Evolutionary conservation across 2,113 vertebrate genomes (phyloP).

Genomic region (Amphiprion ocellaris): DNA sequence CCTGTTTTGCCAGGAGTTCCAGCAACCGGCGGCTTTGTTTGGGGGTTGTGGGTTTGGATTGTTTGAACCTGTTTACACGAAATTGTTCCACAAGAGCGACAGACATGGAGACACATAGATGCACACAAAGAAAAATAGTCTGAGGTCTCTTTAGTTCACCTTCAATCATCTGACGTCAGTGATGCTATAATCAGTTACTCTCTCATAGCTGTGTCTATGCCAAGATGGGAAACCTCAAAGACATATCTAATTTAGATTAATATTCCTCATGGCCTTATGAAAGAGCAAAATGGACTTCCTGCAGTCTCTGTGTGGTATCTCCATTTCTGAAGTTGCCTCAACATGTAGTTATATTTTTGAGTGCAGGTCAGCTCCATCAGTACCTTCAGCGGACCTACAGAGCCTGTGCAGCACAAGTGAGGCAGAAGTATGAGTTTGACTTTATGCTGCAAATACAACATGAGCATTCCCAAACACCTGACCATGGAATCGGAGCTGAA

Average conservation of each 20-base stretch:
- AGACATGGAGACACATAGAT: slow-evolving; percentile 8
- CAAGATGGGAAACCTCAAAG: neutral
- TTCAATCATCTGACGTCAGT: slow-evolving; percentile 1
- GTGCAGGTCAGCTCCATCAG: neutral
- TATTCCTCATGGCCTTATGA: slow-evolving; percentile 6
- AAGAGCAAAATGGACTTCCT: slow-evolving; percentile 16
- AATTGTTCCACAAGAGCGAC: slow-evolving; percentile 14
- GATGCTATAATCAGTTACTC: neutral
- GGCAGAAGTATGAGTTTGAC: neutral
- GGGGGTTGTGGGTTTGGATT: slow-evolving; percentile 45
- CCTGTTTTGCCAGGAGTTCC: slow-evolving; percentile 74
- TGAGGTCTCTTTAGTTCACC: slow-evolving; percentile 22
- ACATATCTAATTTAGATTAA: slow-evolving; percentile 4
- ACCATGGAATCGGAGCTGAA: neutral
- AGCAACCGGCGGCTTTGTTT: slow-evolving; percentile 58
- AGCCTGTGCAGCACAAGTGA: neutral
- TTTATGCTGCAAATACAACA: neutral
- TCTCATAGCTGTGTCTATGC: neutral
- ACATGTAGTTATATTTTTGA: slow-evolving; percentile 7
- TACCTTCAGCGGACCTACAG: neutral
- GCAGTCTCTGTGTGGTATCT: slow-evolving; percentile 16
- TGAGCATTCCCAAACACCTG: neutral
- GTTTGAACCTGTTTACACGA: slow-evolving; percentile 65
- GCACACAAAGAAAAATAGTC: neutral
- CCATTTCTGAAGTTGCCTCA: neutral